These are phyloP conservation scores for Anoplopoma fimbria DNA, from an alignment of 2,113 vertebrate species.

Conservation along the genomic window DNA sequence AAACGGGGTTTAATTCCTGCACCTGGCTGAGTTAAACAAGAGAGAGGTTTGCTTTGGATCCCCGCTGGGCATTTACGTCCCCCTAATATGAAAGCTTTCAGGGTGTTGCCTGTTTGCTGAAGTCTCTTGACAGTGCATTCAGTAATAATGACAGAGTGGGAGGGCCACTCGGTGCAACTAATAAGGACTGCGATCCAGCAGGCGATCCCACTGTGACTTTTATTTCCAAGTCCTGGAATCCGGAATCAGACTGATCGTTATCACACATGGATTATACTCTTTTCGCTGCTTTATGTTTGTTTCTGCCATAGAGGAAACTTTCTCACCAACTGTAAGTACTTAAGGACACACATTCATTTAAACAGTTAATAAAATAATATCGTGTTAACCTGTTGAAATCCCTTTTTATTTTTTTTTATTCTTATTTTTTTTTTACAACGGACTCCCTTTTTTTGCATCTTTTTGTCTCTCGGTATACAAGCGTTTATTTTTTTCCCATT, in stretches of 20 bases:
- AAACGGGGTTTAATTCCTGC: conserved; percentile 51
- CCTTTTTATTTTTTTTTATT: too few relatives aligned
- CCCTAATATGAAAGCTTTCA: conserved; percentile 55
- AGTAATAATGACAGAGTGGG: conserved; percentile 90
- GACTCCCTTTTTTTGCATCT: not conserved
- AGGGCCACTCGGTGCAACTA: conserved; percentile 95
- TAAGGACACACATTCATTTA: not conserved
- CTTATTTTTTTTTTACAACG: not conserved
- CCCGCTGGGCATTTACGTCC: conserved; percentile 44
- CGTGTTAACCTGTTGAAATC: not conserved
- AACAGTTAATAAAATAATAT: not conserved
- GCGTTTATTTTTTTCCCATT: not conserved
- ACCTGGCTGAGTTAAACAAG: conserved; percentile 60
- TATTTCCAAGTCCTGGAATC: conserved; percentile 83
- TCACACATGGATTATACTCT: conserved; percentile 79
- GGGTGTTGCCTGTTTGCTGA: conserved; percentile 68
- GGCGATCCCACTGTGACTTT: conserved; percentile 85
- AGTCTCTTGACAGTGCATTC: conserved; percentile 83
- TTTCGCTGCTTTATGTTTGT: conserved; percentile 51
- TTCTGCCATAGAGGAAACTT: conserved; percentile 77
- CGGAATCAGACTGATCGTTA: conserved; percentile 75
- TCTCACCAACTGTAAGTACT: conserved; percentile 82
- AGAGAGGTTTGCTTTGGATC: conserved; percentile 55
- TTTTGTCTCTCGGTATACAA: not conserved
- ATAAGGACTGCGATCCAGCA: conserved; percentile 93